Conservation (phyloP, 2,113 vertebrate species). For the Catharus bicknelli region DNA sequence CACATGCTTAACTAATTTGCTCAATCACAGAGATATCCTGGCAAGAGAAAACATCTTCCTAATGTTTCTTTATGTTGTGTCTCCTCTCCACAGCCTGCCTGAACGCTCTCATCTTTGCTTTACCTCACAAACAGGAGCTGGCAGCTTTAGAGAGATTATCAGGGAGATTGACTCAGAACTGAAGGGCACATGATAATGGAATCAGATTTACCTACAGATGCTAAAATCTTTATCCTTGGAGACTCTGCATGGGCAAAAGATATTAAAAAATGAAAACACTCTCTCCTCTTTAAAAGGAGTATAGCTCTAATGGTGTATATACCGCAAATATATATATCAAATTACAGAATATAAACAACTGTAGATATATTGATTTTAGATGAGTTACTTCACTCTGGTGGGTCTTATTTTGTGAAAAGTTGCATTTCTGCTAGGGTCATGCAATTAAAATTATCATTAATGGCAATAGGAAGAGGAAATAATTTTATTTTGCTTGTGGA, state of each 20-base stretch:
- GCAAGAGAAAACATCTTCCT: not conserved
- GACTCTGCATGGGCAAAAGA: not conserved
- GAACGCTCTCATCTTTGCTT: constrained; percentile 32
- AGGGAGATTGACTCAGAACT: constrained; percentile 39
- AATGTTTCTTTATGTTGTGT: not conserved
- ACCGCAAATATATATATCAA: not conserved
- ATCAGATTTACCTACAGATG: constrained; percentile 43
- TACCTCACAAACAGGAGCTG: constrained; percentile 20
- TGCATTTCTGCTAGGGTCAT: not conserved
- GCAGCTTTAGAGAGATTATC: constrained; percentile 49
- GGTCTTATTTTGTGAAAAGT: not conserved
- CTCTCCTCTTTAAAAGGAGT: not conserved
- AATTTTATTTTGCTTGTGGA: not conserved
- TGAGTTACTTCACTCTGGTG: not conserved
- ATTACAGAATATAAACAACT: not conserved
- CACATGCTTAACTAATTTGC: constrained; percentile 42
- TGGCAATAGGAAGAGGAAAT: not conserved
- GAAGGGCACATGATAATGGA: constrained; percentile 49
- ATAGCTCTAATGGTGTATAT: not conserved
- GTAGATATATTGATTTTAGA: not conserved
- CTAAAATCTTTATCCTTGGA: constrained; percentile 46
- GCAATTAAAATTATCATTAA: not conserved
- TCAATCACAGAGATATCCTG: not conserved
- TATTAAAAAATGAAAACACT: not conserved
- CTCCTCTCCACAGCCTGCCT: not conserved